A percentile compares a stretch with the other conserved stretches of the same genome.
Conservation (phyloP, 2,113 vertebrate genomes). For the Gulo gulo region DNA sequence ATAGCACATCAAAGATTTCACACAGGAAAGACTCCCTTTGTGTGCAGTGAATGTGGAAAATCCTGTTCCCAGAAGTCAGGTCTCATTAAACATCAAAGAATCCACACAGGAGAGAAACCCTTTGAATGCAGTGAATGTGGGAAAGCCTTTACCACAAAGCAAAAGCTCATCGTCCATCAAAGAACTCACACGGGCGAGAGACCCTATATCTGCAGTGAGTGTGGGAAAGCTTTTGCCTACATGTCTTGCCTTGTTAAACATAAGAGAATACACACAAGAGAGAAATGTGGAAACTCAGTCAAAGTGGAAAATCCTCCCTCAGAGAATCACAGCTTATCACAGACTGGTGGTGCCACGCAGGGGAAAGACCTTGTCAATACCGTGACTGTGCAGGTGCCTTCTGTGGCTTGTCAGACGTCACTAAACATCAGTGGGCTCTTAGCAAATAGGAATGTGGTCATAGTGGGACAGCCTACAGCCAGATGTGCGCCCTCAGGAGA, state of each 20-base stretch:
- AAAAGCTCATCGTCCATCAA: slow-evolving; percentile 34
- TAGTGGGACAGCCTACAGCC: slow-evolving; percentile 34
- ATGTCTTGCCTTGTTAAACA: slow-evolving; percentile 14
- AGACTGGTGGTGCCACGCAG: neutral
- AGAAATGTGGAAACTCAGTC: neutral
- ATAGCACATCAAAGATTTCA: slow-evolving; percentile 41
- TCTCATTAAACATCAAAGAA: slow-evolving; percentile 54
- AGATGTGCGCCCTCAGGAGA: neutral
- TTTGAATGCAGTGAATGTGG: slow-evolving; percentile 66
- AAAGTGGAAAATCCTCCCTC: neutral
- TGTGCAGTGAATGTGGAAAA: slow-evolving; percentile 61
- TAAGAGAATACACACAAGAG: slow-evolving; percentile 20
- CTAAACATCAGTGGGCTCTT: neutral
- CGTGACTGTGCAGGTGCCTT: neutral
- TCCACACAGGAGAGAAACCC: slow-evolving; percentile 64
- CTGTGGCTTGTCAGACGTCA: neutral
- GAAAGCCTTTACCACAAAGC: slow-evolving; percentile 19
- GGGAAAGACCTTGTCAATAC: neutral
- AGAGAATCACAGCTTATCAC: neutral
- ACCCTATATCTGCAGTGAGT: slow-evolving; percentile 41
- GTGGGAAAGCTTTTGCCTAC: slow-evolving; percentile 20
- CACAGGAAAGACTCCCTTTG: slow-evolving; percentile 41
- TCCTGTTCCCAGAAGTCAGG: slow-evolving; percentile 57
- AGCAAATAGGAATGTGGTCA: neutral
- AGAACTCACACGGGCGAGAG: slow-evolving; percentile 48